A percentile compares a stretch with the other conserved stretches of the same genome.
Evolutionary conservation across 2,888 invertebrate species (phyloP).

Genomic region (Phalera bucephala): DNA sequence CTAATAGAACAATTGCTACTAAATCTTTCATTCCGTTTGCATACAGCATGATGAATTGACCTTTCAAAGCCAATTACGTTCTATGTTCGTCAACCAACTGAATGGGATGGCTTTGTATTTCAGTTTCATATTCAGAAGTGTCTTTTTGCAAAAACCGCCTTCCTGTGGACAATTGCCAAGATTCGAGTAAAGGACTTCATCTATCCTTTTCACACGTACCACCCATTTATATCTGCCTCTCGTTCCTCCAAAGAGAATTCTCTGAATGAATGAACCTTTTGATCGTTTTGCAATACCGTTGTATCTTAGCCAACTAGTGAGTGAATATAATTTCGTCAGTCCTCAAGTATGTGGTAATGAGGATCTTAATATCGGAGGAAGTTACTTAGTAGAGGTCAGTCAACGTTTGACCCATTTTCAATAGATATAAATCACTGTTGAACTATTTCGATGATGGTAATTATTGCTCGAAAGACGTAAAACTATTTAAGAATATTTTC

Average conservation of each 20-base stretch:
- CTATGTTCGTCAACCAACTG: conserved; percentile 52
- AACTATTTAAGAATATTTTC: too few relatives aligned
- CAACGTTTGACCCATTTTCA: conserved; percentile 30
- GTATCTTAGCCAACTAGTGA: conserved; percentile 67
- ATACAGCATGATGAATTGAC: conserved; percentile 39
- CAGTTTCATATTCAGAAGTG: conserved; percentile 60
- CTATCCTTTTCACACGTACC: conserved; percentile 38
- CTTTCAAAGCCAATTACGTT: conserved; percentile 60
- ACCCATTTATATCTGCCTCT: conserved; percentile 42
- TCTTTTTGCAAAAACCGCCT: conserved; percentile 73
- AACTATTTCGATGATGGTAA: conserved; percentile 16
- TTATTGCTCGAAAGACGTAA: conserved; percentile 10
- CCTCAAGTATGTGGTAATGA: conserved; percentile 52
- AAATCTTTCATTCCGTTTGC: conserved; percentile 17
- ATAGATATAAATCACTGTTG: conserved; percentile 24
- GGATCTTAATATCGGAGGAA: conserved; percentile 36
- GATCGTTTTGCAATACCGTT: conserved; percentile 73
- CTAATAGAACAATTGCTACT: conserved; percentile 3
- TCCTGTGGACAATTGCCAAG: conserved; percentile 83
- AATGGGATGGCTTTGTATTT: conserved; percentile 75
- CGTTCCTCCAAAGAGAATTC: conserved; percentile 58
- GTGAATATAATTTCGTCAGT: conserved; percentile 71
- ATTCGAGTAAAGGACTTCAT: conserved; percentile 56
- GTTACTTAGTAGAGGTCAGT: conserved; percentile 23
- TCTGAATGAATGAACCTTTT: conserved; percentile 75